Conservation (phyloP, 2,888 invertebrate genomes). For the Toxonevra muliebris region DNA sequence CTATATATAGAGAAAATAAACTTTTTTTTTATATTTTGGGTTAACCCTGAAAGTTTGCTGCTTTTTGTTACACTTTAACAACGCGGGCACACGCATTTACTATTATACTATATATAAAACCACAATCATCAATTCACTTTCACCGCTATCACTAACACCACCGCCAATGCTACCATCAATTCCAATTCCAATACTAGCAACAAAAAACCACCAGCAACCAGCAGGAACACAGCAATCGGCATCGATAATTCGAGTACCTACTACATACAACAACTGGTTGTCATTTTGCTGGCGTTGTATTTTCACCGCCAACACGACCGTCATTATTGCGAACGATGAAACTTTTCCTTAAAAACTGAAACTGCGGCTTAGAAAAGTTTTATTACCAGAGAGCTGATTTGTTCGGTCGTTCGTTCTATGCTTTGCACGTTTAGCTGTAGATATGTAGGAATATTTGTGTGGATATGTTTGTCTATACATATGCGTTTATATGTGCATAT, state of each 20-base stretch:
- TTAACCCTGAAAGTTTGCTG: too few relatives aligned
- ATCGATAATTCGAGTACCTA: too few relatives aligned
- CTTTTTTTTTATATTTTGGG: too few relatives aligned
- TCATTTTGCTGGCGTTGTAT: too few relatives aligned
- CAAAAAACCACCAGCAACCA: not conserved
- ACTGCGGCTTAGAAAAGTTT: constrained; percentile 12
- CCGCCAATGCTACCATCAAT: not conserved
- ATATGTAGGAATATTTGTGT: too few relatives aligned
- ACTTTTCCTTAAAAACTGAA: constrained; percentile 4
- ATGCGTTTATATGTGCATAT: not conserved
- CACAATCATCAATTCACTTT: not conserved
- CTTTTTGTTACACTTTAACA: not conserved
- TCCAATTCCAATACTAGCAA: too few relatives aligned
- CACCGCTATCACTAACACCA: not conserved
- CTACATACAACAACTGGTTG: too few relatives aligned
- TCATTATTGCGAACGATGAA: too few relatives aligned
- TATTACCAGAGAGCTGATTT: not conserved
- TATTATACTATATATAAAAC: not conserved
- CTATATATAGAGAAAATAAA: too few relatives aligned
- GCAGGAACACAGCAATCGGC: not conserved
- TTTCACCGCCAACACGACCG: too few relatives aligned
- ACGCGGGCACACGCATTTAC: not conserved
- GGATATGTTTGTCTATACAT: not conserved
- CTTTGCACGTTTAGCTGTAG: too few relatives aligned
- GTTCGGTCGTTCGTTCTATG: too few relatives aligned